Conservation (phyloP, 2,797 vertebrate genomes). For the Sebastes minor region DNA sequence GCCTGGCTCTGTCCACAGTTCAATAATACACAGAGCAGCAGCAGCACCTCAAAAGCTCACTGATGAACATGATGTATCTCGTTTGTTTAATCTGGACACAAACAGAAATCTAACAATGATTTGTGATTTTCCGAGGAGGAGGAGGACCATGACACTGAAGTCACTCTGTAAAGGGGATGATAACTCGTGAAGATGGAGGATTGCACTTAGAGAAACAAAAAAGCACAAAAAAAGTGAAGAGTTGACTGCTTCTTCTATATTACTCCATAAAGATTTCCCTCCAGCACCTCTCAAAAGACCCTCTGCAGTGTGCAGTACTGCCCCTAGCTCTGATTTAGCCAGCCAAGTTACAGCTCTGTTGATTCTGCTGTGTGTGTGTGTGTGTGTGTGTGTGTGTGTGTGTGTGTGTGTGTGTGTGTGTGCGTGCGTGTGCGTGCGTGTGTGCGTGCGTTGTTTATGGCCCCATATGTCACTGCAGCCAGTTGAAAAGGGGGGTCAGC, state of each 20-base stretch:
- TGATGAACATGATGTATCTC: too few relatives aligned
- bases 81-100: too few relatives aligned
- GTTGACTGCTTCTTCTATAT: not conserved
- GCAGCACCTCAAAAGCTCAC: too few relatives aligned
- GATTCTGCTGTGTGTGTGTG: not conserved
- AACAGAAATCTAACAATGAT: too few relatives aligned
- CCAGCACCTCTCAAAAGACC: not conserved
- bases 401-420: constrained; percentile 12
- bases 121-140: too few relatives aligned
- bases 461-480: constrained; percentile 16
- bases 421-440: not conserved
- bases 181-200: too few relatives aligned
- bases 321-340: not conserved
- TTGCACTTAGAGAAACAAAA: not conserved
- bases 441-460: constrained; percentile 16
- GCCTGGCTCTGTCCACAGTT: too few relatives aligned
- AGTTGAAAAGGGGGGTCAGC: constrained; percentile 31
- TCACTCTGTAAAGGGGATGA: too few relatives aligned
- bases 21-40: too few relatives aligned
- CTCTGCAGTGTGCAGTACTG: not conserved
- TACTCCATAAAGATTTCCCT: not conserved
- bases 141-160: too few relatives aligned
- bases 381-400: constrained; percentile 11
- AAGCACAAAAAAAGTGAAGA: not conserved
- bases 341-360: not conserved